Base-by-base conservation (phyloP, 1,140 invertebrate genomes). In the Caligus rogercresseyi region DNA sequence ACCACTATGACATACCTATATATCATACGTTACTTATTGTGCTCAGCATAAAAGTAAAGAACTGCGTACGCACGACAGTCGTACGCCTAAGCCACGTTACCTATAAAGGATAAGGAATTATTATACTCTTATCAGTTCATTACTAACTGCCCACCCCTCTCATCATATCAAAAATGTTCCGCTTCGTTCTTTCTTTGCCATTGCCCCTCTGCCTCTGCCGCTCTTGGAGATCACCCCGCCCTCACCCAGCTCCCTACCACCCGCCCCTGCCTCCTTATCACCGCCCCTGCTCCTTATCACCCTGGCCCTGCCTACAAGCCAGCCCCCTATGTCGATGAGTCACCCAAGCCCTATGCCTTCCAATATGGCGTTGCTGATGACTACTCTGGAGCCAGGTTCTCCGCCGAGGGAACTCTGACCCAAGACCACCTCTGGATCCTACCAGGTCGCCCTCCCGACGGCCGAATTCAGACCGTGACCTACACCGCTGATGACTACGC, bases 391-490 rank as follows among this genome's bases (percentile, higher is more conserved):
- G 58, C 64, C 15, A 65, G 63, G 26, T 66, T 62, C 52, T 59
- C 51, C 21, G 58, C 61, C 43, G 25, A 19, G 1, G 66, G 54
- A 63, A 61, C 53, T 58, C 59, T 15, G 64, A 65, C 54, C 63
- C 25, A 52, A 68, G 51, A 51, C 54, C 14, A 64, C 64, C 13
- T 61, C 25, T 20, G 67, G 67, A 3, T 64, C 61, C 51, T 68
- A 68, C 58, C 43, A 25, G 3, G 66, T 67, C 14, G 54, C 26
- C 11, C 65, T 67, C n/a, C 66, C 66, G 19, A 65, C 66, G 51
- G 66, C 65, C 18, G 54, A 65, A 11, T 25, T 23, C 16, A 64
- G 66, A 54, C 55, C 14, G 64, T 65, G 18, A 54, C 62, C n/a
- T 65, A 64, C 59, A 65, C 43, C 14, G 60, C 59, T 31, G 61